These are phyloP conservation scores for Cephus spinipes DNA, from an alignment of 2,888 invertebrate species.

Conservation along the genomic window DNA sequence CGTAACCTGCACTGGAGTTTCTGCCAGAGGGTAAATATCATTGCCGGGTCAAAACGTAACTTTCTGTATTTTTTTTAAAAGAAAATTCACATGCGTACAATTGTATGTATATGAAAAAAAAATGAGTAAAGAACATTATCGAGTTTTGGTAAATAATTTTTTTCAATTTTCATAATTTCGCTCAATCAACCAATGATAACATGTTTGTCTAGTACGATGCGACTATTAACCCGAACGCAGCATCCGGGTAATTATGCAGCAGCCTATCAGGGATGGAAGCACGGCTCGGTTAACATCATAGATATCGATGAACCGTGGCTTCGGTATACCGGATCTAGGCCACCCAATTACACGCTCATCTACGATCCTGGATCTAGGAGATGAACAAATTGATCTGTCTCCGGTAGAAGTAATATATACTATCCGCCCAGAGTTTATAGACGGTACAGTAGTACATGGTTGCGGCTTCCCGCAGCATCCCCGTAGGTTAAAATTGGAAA, in stretches of 20 bases:
- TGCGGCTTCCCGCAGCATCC: background rate
- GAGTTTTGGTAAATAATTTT: background rate
- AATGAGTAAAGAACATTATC: background rate
- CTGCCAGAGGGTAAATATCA: background rate
- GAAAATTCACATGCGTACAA: background rate
- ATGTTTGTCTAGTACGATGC: slow-evolving; percentile 52
- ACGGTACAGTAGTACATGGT: background rate
- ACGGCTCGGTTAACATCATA: slow-evolving; percentile 57
- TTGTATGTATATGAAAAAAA: background rate
- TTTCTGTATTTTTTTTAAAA: background rate
- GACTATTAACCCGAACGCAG: slow-evolving; percentile 47
- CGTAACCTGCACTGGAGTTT: background rate
- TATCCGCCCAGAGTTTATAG: background rate
- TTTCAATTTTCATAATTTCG: background rate
- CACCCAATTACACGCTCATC: slow-evolving; percentile 61
- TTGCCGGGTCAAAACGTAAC: background rate
- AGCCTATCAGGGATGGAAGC: slow-evolving; percentile 52
- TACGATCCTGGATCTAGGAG: slow-evolving; percentile 56
- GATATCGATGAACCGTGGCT: slow-evolving; percentile 53
- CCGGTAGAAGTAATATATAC: background rate
- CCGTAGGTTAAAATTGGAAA: background rate
- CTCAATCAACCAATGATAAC: slow-evolving; percentile 46
- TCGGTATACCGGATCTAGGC: slow-evolving; percentile 46
- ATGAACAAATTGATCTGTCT: slow-evolving; percentile 59
- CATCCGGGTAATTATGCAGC: slow-evolving; percentile 55